Percentiles rank a stretch among this genome's conserved stretches.
phyloP scores from a whole-genome alignment of 2,113 vertebrate species.

The Corythaeola cristata region DNA sequence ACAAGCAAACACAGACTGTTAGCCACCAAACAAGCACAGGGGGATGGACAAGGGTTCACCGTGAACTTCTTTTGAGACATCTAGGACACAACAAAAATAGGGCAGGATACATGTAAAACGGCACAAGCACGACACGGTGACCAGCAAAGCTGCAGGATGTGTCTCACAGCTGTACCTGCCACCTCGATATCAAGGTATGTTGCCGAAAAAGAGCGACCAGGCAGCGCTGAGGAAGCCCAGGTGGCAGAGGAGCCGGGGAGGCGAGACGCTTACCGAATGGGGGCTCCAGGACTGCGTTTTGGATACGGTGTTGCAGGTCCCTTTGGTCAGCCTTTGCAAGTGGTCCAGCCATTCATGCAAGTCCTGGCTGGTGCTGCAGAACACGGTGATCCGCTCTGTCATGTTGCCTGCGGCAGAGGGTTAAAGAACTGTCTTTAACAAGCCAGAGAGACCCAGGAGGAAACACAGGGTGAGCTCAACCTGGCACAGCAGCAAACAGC shows the following conservation, averaged over 20 bases:
- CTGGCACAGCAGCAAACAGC: background rate
- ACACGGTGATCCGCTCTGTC: conserved; percentile 85
- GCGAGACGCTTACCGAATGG: conserved; percentile 65
- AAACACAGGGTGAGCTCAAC: background rate
- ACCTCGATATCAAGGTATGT: background rate
- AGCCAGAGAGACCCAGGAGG: background rate
- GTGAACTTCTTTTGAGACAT: background rate
- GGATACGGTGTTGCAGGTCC: conserved; percentile 77
- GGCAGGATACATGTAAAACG: background rate
- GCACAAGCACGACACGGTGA: background rate
- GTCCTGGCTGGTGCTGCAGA: conserved; percentile 86
- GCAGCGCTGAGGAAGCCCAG: background rate
- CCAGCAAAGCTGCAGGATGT: background rate
- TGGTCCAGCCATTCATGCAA: conserved; percentile 95
- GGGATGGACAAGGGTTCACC: background rate
- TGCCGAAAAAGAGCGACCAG: background rate
- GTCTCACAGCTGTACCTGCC: background rate
- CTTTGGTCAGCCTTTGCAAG: conserved; percentile 86
- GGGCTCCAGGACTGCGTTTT: conserved; percentile 78
- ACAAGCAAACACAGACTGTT: conserved; percentile 65
- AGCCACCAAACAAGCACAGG: background rate
- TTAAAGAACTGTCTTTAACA: background rate
- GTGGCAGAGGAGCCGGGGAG: background rate
- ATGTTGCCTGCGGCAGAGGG: conserved; percentile 75
- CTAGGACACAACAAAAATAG: background rate